Percentiles rank a stretch among this genome's conserved stretches.
Conservation (phyloP, 2,797 vertebrate genomes). For the Melanotaenia trifasciata region DNA sequence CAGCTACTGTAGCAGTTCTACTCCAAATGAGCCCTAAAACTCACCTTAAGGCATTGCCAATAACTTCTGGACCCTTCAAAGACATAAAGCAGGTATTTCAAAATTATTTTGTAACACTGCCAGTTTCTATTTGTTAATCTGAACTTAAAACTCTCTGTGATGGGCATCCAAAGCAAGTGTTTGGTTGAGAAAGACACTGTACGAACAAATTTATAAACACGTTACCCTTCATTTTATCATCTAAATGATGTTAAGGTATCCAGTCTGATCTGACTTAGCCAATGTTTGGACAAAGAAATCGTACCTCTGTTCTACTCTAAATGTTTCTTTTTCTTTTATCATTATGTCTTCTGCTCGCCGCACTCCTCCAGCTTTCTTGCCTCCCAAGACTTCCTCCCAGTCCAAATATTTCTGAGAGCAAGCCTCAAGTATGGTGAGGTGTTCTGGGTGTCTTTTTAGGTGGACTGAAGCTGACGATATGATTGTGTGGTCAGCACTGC, state of each 20-base stretch:
- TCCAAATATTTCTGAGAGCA: conserved; percentile 81
- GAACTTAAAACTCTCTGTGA: conserved; percentile 27
- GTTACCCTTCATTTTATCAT: conserved; percentile 31
- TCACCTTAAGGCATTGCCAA: conserved; percentile 26
- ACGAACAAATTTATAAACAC: conserved; percentile 25
- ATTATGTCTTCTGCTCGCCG: conserved; percentile 50
- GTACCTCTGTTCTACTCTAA: conserved; percentile 59
- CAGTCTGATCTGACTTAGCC: conserved; percentile 33
- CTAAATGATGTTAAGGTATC: conserved; percentile 16
- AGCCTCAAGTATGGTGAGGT: conserved; percentile 78
- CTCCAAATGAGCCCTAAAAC: conserved; percentile 35
- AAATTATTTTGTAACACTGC: conserved; percentile 15
- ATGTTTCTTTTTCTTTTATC: conserved; percentile 80
- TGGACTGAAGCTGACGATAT: conserved; percentile 78
- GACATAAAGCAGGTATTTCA: conserved; percentile 27
- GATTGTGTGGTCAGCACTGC: conserved; percentile 75
- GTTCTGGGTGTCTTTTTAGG: conserved; percentile 77
- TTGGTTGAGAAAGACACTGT: conserved; percentile 11
- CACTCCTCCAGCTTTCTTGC: conserved; percentile 46
- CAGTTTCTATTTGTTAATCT: conserved; percentile 12
- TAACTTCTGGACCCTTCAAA: conserved; percentile 23
- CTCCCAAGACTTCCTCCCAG: conserved; percentile 54
- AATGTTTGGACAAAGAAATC: conserved; percentile 69
- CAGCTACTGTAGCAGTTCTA: conserved; percentile 34
- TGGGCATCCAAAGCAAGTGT: conserved; percentile 21